Percentiles rank a stretch among this genome's conserved stretches.
phyloP scores from a whole-genome alignment of 2,797 vertebrate species.

The Scolopax bukidnonensis region DNA sequence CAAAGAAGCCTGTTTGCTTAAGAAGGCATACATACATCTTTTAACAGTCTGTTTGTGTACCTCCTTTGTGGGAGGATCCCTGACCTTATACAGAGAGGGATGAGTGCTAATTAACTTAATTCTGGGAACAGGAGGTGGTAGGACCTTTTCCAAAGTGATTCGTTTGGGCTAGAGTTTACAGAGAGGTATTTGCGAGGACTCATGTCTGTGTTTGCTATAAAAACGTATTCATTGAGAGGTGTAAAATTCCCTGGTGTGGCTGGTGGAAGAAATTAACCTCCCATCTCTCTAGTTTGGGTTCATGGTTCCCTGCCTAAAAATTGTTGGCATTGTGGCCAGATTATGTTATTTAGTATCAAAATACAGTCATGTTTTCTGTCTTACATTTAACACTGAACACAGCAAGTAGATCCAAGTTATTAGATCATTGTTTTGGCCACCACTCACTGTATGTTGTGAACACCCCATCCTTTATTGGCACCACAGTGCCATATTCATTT shows the following conservation, averaged over 20 bases:
- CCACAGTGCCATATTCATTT: neutral
- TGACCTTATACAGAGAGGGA: slow-evolving; percentile 26
- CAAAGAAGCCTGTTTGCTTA: slow-evolving; percentile 40
- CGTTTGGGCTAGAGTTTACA: slow-evolving; percentile 31
- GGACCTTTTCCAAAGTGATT: slow-evolving; percentile 54
- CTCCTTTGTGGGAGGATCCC: slow-evolving; percentile 49
- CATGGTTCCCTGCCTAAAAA: neutral
- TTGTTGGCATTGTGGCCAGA: neutral
- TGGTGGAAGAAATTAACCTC: neutral
- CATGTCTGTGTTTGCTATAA: slow-evolving; percentile 10
- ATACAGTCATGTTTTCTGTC: neutral
- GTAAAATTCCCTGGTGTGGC: neutral
- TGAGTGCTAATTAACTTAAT: slow-evolving; percentile 60
- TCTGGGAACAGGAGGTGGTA: slow-evolving; percentile 44
- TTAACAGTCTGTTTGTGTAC: slow-evolving; percentile 31
- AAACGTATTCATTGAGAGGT: neutral
- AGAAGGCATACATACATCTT: slow-evolving; percentile 34
- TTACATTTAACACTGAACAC: neutral
- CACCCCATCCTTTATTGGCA: neutral
- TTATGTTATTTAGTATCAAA: neutral
- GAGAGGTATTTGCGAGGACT: slow-evolving; percentile 15
- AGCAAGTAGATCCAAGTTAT: neutral
- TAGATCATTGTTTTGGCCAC: neutral
- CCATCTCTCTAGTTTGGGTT: neutral
- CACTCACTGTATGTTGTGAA: neutral